A percentile compares a stretch with the other conserved stretches of the same genome.
These are phyloP conservation scores for Drosophila albomicans DNA, from an alignment of 1,140 invertebrate genomes.

Conservation along the genomic window DNA sequence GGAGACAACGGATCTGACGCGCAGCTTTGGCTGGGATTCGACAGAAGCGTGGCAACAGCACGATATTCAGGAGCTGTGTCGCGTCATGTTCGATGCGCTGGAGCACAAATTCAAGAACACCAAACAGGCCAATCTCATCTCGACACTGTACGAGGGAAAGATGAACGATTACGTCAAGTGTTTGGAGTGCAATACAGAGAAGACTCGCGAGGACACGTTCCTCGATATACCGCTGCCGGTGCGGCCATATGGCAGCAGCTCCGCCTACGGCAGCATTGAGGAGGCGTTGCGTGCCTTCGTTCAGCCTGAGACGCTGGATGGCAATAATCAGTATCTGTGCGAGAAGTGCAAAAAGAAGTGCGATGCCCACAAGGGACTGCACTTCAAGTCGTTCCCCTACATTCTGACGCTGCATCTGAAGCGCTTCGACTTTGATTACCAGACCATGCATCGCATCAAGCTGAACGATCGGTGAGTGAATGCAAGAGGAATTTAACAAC, in stretches of 20 bases:
- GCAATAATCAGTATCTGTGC: constrained; percentile 96
- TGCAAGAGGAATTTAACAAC: background rate
- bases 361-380: constrained; percentile 96
- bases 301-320: constrained; percentile 93
- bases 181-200: constrained; percentile 94
- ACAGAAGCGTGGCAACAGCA: constrained; percentile 97
- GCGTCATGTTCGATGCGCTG: constrained; percentile 96
- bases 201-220: constrained; percentile 93
- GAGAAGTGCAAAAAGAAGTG: constrained; percentile 95
- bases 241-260: constrained; percentile 92
- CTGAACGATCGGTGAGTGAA: constrained; percentile 92
- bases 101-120: constrained; percentile 95
- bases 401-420: constrained; percentile 95
- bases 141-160: constrained; percentile 90
- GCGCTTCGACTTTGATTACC: constrained; percentile 96
- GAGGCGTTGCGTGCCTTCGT: constrained; percentile 95
- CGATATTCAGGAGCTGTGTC: constrained; percentile 95
- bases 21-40: constrained; percentile 96
- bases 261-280: constrained; percentile 93
- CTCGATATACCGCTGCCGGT: constrained; percentile 96
- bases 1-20: constrained; percentile 95
- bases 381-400: constrained; percentile 95
- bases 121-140: constrained; percentile 93
- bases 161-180: constrained; percentile 97
- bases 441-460: constrained; percentile 94